Percentiles rank a stretch among this genome's conserved stretches.
Evolutionary conservation across 2,797 vertebrate genomes (phyloP).

Genomic region (Xenops minutus): DNA sequence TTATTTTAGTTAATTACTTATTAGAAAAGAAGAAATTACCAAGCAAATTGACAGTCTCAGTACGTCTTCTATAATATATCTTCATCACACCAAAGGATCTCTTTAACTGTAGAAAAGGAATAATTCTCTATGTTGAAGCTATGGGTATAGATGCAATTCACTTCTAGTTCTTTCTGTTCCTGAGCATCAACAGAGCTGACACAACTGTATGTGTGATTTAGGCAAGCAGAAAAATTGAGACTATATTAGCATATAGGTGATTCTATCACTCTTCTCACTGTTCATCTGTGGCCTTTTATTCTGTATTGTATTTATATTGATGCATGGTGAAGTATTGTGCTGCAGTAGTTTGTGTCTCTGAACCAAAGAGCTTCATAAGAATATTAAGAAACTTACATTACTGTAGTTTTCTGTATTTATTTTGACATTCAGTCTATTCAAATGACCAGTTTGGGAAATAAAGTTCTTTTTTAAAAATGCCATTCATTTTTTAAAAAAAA

Average conservation of each 20-base stretch:
- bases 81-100: background rate
- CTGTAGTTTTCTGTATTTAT: background rate
- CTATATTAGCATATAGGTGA: background rate
- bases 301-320: background rate
- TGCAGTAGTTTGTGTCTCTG: background rate
- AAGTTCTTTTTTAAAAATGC: background rate
- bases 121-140: background rate
- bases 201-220: background rate
- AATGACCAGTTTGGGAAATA: background rate
- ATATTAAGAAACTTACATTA: background rate
- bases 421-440: background rate
- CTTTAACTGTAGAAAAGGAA: background rate
- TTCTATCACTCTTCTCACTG: background rate
- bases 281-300: background rate
- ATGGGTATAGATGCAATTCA: accelerated
- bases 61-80: background rate
- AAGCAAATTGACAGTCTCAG: background rate
- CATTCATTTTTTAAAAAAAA: background rate
- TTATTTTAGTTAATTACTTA: background rate
- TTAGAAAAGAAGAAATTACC: background rate
- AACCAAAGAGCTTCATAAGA: background rate
- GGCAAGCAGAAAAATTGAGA: background rate
- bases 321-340: background rate
- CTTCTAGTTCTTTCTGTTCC: background rate
- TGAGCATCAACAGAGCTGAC: background rate